Evolutionary conservation across 1,140 invertebrate species (phyloP).

Genomic region (Ceratina calcarata): DNA sequence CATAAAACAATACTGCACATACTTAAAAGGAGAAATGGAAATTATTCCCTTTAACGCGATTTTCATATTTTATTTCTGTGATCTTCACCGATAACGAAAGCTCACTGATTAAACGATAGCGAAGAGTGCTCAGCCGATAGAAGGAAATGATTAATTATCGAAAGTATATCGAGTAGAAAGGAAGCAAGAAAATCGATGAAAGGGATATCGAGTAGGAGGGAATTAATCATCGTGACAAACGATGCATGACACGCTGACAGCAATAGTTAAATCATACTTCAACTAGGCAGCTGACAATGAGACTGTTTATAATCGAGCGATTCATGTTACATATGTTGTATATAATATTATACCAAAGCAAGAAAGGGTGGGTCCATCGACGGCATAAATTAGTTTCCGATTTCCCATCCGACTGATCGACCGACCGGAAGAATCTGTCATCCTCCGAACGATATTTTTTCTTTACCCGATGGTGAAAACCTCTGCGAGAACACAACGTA

Average conservation of each 20-base stretch:
- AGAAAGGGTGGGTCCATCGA: not conserved
- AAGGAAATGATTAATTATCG: conserved; percentile 36
- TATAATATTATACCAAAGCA: not conserved
- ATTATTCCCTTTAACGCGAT: not conserved
- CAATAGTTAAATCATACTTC: conserved; percentile 46
- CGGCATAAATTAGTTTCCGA: conserved; percentile 32
- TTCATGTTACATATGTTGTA: not conserved
- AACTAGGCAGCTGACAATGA: no score
- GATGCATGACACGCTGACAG: conserved; percentile 29
- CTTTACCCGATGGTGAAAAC: not conserved
- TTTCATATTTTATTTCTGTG: not conserved
- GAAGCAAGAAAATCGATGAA: conserved; percentile 41
- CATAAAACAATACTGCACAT: no score
- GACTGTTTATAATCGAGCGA: conserved; percentile 22
- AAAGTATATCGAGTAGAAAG: conserved; percentile 35
- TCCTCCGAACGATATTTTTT: not conserved
- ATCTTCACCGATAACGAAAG: not conserved
- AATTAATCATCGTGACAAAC: conserved; percentile 46
- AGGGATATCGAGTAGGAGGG: conserved; percentile 23
- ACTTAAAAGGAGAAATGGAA: not conserved
- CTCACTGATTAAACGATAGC: not conserved
- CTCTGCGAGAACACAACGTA: not conserved
- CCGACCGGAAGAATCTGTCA: not conserved
- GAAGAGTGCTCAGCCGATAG: not conserved
- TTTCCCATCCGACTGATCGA: not conserved